Evolutionary conservation across 2,888 invertebrate genomes (phyloP), one percentile per base, ranked within the genome.

Genomic region (Branchipolynoe longqiensis): DNA sequence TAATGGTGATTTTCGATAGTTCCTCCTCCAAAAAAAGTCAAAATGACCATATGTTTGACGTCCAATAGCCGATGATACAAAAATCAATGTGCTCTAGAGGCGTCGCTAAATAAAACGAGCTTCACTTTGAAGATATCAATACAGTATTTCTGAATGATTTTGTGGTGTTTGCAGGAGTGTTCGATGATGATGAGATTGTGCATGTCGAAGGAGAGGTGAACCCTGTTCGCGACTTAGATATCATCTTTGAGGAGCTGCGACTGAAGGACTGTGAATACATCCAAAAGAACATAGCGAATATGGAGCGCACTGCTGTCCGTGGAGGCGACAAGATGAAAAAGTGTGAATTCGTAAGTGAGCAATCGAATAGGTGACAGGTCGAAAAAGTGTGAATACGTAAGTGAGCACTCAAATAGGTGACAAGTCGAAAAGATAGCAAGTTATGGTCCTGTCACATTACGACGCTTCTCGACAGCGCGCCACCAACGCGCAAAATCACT

Each of bases 121-220:
- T n/a, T n/a, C n/a, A n/a, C n/a, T n/a, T n/a, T n/a, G n/a, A n/a
- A n/a, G n/a, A n/a, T n/a, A n/a, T n/a, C n/a, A n/a, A n/a, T n/a
- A n/a, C n/a, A n/a, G n/a, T n/a, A n/a, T n/a, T n/a, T n/a, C n/a
- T n/a, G n/a, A n/a, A n/a, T n/a, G n/a, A n/a, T n/a, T n/a, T n/a
- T n/a, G n/a, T n/a, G n/a, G n/a, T n/a, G n/a, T n/a, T n/a, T n/a
- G n/a, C 91, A 98, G 98, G 98, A 92, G 98, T 98, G 12, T 99
- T 99, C 93, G 99, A 99, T 88, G 98, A 99, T 92, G 97, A 98
- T 85, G 98, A 99, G 92, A 98, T 99, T 0, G 98, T 97, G 81
- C 99, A 99, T 93, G 96, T 99, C 0, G 99, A 99, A 94, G 99
- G 99, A 0, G 99, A 99, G 87, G 98, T 99, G 0, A 96, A 99